These are phyloP conservation scores for Drosophila paranaensis DNA, from an alignment of 2,888 invertebrate species.

Conservation along the genomic window DNA sequence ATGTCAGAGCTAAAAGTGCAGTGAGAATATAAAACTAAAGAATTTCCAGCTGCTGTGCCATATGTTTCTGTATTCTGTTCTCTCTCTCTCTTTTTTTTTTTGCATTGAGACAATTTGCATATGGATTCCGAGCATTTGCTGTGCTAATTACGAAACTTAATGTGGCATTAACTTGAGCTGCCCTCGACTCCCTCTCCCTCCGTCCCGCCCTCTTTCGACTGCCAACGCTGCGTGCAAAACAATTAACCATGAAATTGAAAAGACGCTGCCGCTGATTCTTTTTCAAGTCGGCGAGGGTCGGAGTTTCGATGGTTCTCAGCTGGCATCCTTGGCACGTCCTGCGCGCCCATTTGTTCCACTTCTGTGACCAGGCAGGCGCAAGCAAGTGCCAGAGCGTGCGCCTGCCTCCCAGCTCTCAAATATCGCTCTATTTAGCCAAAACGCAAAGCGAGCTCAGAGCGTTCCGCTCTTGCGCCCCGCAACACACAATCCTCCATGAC, in stretches of 20 bases:
- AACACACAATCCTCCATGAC: constrained; percentile 54
- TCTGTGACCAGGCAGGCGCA: constrained; percentile 78
- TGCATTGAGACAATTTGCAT: constrained; percentile 61
- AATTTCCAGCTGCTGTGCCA: constrained; percentile 35
- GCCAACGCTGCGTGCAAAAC: constrained; percentile 81
- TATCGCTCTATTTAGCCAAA: constrained; percentile 63
- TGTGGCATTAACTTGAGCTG: constrained; percentile 62
- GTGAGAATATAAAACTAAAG: constrained; percentile 7
- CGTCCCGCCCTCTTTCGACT: constrained; percentile 31
- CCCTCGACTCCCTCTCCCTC: neutral
- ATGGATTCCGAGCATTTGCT: constrained; percentile 72
- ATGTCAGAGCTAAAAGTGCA: constrained; percentile 77
- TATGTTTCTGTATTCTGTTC: constrained; percentile 72
- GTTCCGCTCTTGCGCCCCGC: constrained; percentile 69
- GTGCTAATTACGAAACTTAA: constrained; percentile 79
- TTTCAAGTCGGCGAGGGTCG: constrained; percentile 39
- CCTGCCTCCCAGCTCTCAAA: constrained; percentile 29
- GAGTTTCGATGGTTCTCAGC: neutral
- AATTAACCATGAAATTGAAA: constrained; percentile 82
- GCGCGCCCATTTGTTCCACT: constrained; percentile 75
- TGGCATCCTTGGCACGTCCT: constrained; percentile 57
- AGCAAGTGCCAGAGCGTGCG: constrained; percentile 79
- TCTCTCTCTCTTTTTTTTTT: constrained; percentile 33
- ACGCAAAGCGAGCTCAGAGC: constrained; percentile 51
- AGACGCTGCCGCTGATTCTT: constrained; percentile 64